phyloP scores from a whole-genome alignment of 2,113 vertebrate species.

The Cavia aperea region DNA sequence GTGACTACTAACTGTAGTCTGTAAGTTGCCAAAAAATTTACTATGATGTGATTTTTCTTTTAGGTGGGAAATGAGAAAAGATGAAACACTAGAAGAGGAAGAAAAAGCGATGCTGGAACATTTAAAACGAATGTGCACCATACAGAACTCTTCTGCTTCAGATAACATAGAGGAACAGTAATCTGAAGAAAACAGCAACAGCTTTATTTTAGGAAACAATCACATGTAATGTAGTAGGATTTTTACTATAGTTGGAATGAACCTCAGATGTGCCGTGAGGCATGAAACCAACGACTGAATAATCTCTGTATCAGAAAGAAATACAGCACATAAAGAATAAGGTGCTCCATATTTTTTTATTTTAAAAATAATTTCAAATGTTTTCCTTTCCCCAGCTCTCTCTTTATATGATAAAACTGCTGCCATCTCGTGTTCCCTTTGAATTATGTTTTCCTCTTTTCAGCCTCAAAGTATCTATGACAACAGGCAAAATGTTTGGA shows the following conservation, averaged over 20 bases:
- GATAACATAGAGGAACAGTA: constrained; percentile 66
- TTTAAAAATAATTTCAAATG: constrained; percentile 63
- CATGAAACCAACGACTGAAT: constrained; percentile 50
- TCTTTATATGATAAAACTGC: constrained; percentile 46
- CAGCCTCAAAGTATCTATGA: constrained; percentile 58
- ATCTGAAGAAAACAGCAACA: constrained; percentile 48
- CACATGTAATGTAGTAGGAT: constrained; percentile 28
- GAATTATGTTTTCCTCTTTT: constrained; percentile 57
- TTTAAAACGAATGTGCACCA: constrained; percentile 81
- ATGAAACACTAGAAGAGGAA: constrained; percentile 83
- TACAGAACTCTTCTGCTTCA: constrained; percentile 62
- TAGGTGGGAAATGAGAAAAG: constrained; percentile 95
- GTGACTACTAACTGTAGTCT: not conserved
- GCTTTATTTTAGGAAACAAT: constrained; percentile 65
- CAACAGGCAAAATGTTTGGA: constrained; percentile 62
- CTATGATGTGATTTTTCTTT: constrained; percentile 68
- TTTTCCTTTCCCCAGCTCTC: constrained; percentile 40
- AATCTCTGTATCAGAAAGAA: constrained; percentile 40
- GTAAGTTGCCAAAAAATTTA: constrained; percentile 34
- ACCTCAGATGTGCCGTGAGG: constrained; percentile 49
- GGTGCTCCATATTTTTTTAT: constrained; percentile 29
- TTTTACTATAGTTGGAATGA: constrained; percentile 45
- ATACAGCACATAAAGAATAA: constrained; percentile 43
- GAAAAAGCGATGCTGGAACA: constrained; percentile 84
- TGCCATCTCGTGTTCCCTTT: constrained; percentile 65